Evolutionary conservation across 2,113 vertebrate species (phyloP).

Genomic region (Erpornis zantholeuca): DNA sequence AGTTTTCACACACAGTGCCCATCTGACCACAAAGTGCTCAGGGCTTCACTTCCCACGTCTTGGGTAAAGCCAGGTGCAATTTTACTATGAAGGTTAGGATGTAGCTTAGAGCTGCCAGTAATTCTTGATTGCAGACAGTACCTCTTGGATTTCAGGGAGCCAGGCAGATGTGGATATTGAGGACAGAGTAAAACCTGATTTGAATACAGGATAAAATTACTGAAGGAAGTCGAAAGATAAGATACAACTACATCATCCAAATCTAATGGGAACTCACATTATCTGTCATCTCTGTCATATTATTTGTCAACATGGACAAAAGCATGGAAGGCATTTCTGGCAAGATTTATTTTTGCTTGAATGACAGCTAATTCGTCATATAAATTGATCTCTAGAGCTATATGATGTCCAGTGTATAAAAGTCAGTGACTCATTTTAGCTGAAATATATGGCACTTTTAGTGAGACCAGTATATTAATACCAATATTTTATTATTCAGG

Average conservation of each 20-base stretch:
- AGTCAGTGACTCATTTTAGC: neutral
- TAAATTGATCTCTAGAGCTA: slow-evolving; percentile 7
- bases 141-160: neutral
- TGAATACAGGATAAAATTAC: neutral
- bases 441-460: neutral
- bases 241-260: neutral
- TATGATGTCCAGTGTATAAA: neutral
- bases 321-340: neutral
- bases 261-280: neutral
- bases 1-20: neutral
- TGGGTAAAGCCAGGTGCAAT: neutral
- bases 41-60: neutral
- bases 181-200: neutral
- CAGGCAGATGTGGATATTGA: neutral
- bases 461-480: neutral
- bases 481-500: neutral
- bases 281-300: neutral
- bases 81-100: neutral
- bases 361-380: slow-evolving; percentile 2
- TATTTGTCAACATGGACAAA: slow-evolving; percentile 14
- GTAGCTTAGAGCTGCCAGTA: neutral
- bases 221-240: neutral
- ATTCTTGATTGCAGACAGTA: neutral
- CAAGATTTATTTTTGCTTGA: slow-evolving; percentile 18
- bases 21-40: neutral